Evolutionary conservation across 2,888 invertebrate species (phyloP).

Genomic region (Rhaphigaster nebulosa): DNA sequence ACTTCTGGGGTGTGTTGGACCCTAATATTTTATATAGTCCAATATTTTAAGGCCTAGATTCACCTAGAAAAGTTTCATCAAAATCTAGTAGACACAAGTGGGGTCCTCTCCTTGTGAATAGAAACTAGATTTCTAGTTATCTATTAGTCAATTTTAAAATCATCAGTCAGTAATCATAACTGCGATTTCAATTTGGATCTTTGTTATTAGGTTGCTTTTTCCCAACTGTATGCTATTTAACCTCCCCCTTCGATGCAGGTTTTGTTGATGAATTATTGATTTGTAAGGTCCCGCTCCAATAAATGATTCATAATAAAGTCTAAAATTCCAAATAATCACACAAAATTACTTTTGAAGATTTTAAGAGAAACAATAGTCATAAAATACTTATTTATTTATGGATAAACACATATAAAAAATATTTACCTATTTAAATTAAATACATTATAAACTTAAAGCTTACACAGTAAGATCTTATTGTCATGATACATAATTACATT

Average conservation of each 20-base stretch:
- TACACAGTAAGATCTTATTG: slow-evolving; percentile 29
- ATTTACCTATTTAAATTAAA: slow-evolving; percentile 33
- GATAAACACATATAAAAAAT: slow-evolving; percentile 50
- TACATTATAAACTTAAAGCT: background rate
- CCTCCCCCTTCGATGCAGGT: background rate
- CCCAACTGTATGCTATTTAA: background rate
- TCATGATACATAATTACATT: slow-evolving; percentile 48
- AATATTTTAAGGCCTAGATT: too few species aligned
- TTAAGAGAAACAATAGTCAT: background rate
- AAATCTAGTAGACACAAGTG: too few species aligned
- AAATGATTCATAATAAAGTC: background rate
- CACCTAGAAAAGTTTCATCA: too few species aligned
- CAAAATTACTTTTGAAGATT: background rate
- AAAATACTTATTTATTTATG: slow-evolving; percentile 41
- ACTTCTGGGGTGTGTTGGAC: too few species aligned
- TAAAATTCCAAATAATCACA: background rate
- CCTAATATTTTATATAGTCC: too few species aligned
- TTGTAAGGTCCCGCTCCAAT: too few species aligned
- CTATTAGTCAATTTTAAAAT: background rate
- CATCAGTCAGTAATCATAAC: background rate
- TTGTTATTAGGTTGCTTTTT: background rate
- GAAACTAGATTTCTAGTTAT: background rate
- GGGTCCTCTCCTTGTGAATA: too few species aligned
- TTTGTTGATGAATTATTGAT: background rate
- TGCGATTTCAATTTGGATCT: background rate